Base-by-base conservation (phyloP, 2,888 invertebrate genomes). In the Molorchus minor region DNA sequence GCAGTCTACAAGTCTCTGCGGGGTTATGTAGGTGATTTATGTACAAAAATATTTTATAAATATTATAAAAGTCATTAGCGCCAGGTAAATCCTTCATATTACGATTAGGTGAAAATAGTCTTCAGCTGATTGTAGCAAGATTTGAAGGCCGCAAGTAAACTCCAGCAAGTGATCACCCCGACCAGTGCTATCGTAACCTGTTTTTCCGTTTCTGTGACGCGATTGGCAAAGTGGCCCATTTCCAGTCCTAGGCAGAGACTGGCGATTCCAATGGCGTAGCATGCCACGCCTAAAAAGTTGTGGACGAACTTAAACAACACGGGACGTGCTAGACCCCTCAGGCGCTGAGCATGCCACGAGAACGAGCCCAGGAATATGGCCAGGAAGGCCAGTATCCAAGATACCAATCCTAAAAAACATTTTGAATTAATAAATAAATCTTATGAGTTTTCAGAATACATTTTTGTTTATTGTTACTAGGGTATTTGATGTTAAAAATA, bases 221-320 rank as follows among this genome's bases (percentile, higher is more conserved):
- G 33, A 1, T 41, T 29, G 3, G 30, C 21, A 54, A 59, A 43
- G 5, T 17, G 12, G 3, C 25, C 43, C 41, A 45, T 44, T 15
- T 65, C 29, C 10, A 65, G 33, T 5, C 62, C 67, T n/a, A 62
- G 58, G 13, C 38, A 29, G 8, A 69, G 41, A 56, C 65, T 62
- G 3, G 62, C 57, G 10, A 67, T 47, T 35, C 69, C 69, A 51
- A 65, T 52, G 45, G 43, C 45, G 38, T 61, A 69, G 13, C 62
- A 65, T 2, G 61, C 19, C 3, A 64, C 46, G 4, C 69, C 69
- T 3, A 65, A 20, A 7, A 67, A 33, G 49, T 69, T 67, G 33
- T 69, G 69, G 4, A 59, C 3, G 15, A 64, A 64, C 54, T 68
- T 68, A 16, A 65, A 29, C 20, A 56, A 51, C 12, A 69, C 65